A percentile compares a stretch with the other conserved stretches of the same genome.
Evolutionary conservation across 2,888 invertebrate genomes (phyloP).

Genomic region (Sicus ferrugineus): DNA sequence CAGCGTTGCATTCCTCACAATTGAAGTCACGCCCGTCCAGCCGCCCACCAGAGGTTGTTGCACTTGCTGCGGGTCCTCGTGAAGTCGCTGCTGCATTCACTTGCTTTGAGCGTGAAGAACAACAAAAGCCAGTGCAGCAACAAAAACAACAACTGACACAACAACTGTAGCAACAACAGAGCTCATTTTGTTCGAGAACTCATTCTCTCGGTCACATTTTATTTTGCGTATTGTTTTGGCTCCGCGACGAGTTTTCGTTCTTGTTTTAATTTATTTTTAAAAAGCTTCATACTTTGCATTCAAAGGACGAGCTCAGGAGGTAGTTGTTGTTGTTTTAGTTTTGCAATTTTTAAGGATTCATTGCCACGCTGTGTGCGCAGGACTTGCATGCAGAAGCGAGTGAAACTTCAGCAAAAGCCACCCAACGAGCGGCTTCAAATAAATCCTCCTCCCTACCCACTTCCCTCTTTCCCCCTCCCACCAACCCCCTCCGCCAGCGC

Average conservation of each 20-base stretch:
- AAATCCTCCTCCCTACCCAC: too few species aligned
- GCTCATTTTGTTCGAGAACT: slow-evolving; percentile 8
- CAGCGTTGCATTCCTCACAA: neutral
- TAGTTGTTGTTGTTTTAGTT: neutral
- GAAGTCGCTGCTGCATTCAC: neutral
- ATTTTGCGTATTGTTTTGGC: slow-evolving; percentile 10
- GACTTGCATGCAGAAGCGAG: neutral
- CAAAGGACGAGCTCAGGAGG: neutral
- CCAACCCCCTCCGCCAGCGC: neutral
- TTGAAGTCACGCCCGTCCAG: neutral
- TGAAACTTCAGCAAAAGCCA: neutral
- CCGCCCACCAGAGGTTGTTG: neutral
- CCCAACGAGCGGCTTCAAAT: neutral
- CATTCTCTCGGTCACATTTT: slow-evolving; percentile 16
- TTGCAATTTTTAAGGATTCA: neutral
- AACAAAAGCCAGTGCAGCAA: neutral
- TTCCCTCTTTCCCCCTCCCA: neutral
- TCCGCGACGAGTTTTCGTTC: neutral
- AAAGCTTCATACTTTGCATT: neutral
- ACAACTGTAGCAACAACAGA: too few species aligned
- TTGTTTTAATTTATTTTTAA: neutral
- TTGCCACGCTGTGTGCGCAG: neutral
- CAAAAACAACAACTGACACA: neutral
- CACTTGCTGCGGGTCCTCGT: neutral
- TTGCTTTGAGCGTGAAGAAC: neutral